These are phyloP conservation scores for Corydoras maculifer DNA, from an alignment of 2,113 vertebrate genomes.

Conservation along the genomic window DNA sequence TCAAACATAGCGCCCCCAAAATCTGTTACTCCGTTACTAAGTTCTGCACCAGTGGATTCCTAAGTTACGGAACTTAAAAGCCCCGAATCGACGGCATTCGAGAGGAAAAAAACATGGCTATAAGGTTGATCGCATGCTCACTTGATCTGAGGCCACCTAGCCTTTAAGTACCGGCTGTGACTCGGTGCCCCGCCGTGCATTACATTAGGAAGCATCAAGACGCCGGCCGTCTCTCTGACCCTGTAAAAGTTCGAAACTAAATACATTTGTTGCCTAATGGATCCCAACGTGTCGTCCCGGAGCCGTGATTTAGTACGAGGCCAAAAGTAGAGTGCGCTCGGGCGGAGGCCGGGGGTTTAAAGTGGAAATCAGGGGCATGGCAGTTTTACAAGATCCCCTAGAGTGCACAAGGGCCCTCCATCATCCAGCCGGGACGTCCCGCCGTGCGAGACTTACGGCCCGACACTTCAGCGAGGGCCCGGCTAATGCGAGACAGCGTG, in stretches of 20 bases:
- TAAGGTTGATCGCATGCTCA: background rate
- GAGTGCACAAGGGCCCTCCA: conserved; percentile 51
- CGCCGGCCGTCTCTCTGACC: conserved; percentile 32
- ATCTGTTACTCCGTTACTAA: too few relatives aligned
- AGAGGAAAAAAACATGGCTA: too few relatives aligned
- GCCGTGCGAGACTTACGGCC: conserved; percentile 50
- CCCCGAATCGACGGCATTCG: too few relatives aligned
- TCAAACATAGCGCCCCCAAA: too few relatives aligned
- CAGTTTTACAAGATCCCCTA: conserved; percentile 63
- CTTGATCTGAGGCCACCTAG: conserved; percentile 8
- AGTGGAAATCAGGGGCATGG: conserved; percentile 44
- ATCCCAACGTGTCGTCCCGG: conserved; percentile 44
- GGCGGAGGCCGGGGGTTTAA: conserved; percentile 24
- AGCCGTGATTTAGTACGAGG: conserved; percentile 49
- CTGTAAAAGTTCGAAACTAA: conserved; percentile 48
- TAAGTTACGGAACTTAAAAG: too few relatives aligned
- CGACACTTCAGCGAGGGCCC: conserved; percentile 51
- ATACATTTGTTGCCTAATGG: conserved; percentile 57
- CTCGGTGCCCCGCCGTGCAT: conserved; percentile 18
- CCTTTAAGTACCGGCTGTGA: conserved; percentile 20
- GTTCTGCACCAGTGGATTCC: too few relatives aligned
- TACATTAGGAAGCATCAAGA: conserved; percentile 30
- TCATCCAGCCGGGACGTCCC: conserved; percentile 41
- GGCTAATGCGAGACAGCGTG: conserved; percentile 45
- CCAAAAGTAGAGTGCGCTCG: conserved; percentile 20